Evolutionary conservation across 2,888 invertebrate genomes (phyloP).

Genomic region (Cheilosia vulpina): DNA sequence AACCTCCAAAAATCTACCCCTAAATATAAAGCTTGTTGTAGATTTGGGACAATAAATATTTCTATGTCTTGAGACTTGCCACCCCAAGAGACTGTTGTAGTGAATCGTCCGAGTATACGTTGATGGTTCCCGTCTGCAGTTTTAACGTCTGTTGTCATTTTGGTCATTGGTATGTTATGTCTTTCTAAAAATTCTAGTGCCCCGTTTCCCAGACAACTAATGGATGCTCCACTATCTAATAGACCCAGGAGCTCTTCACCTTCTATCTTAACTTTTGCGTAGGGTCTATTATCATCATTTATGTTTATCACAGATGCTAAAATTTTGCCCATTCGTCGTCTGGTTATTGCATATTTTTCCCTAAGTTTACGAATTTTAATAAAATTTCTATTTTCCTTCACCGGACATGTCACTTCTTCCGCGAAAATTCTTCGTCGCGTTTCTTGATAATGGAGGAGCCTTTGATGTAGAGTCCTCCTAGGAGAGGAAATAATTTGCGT

Average conservation of each 20-base stretch:
- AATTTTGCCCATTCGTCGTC: neutral
- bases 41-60: too few relatives aligned
- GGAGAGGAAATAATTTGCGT: too few relatives aligned
- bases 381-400: neutral
- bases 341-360: neutral
- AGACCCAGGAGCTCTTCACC: neutral
- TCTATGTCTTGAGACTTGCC: too few relatives aligned
- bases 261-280: constrained; percentile 4
- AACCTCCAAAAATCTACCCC: too few relatives aligned
- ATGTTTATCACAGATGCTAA: neutral
- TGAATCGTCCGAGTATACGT: too few relatives aligned
- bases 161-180: neutral
- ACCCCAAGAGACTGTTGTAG: too few relatives aligned
- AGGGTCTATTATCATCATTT: constrained; percentile 22
- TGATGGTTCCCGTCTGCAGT: neutral
- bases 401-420: neutral
- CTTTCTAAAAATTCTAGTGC: neutral
- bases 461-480: neutral
- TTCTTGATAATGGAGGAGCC: neutral
- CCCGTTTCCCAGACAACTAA: constrained; percentile 16
- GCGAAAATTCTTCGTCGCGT: neutral
- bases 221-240: constrained; percentile 17
- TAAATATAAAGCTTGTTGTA: too few relatives aligned
- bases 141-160: neutral
- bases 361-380: neutral